Base-by-base conservation (phyloP, 2,888 invertebrate genomes). In the Noctua janthe region DNA sequence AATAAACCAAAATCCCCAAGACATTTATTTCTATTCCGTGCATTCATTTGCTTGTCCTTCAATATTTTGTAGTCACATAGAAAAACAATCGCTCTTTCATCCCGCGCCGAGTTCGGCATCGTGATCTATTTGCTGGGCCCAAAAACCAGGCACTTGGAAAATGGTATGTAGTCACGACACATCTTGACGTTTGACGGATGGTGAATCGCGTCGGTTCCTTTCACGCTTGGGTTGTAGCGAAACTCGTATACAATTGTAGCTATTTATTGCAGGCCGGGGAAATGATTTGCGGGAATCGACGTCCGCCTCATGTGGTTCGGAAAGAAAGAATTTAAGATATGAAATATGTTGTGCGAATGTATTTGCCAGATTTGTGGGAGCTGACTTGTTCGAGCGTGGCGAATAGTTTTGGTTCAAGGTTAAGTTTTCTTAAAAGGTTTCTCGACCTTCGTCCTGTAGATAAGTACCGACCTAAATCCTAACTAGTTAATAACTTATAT, bases 181-280 rank as follows among this genome's bases (percentile, higher is more conserved):
- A 93, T 91, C 93, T 91, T 94, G 95, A 94, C 95, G 92, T 94
- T 94, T 95, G 95, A 95, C 93, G 94, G 94, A 95, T 95, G 94
- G 92, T 90, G 91, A 91, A 87, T 90, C 92, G 88, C 89, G 85
- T 90, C 85, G 80, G 84, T 83, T 89, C 89, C 87, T 91, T 91
- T 90, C 90, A 91, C 92, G 91, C 91, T 92, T 91, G 91, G 90
- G 88, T 90, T 90, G 88, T 81, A 77, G 67, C 73, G 83, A 87
- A 87, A 84, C 86, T 87, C 86, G 79, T 86, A 90, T 89, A 87
- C 90, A 79, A 87, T 87, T 84, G 90, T 89, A 85, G 82, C 88
- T 89, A 84, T 90, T 90, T 90, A 87, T 88, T 89, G 82, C 82
- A 84, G 87, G 87, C 78, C 77, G 84, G 82, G 76, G 82, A 79